Percentiles rank a stretch among this genome's conserved stretches.
Evolutionary conservation across 1,140 invertebrate species (phyloP).

Genomic region (Tetragonula clypearis): DNA sequence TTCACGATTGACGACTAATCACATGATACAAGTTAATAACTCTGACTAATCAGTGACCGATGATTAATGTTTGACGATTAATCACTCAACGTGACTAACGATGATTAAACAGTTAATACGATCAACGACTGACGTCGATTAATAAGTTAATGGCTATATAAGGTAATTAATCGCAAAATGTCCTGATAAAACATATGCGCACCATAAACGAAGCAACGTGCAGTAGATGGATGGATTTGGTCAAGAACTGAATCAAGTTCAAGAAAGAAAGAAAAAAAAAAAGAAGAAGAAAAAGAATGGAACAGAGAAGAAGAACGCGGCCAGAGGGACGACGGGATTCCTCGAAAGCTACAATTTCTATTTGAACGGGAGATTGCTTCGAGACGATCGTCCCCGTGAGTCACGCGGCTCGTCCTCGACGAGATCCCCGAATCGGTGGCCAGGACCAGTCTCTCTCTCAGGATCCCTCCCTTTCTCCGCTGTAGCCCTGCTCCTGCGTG

Average conservation of each 20-base stretch:
- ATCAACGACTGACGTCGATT: too few species aligned
- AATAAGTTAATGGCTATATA: too few species aligned
- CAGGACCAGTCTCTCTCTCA: constrained; percentile 13
- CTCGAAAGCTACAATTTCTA: constrained; percentile 48
- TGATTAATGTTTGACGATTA: too few species aligned
- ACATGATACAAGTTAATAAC: too few species aligned
- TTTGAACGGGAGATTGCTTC: constrained; percentile 34
- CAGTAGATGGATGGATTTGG: not conserved
- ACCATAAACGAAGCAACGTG: not conserved
- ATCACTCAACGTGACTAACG: too few species aligned
- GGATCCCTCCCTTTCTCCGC: not conserved
- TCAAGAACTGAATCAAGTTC: not conserved
- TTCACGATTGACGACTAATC: too few species aligned
- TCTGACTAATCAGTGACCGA: too few species aligned
- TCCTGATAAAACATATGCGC: not conserved
- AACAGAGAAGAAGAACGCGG: not conserved
- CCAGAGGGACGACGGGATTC: constrained; percentile 31
- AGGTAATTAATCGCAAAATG: not conserved
- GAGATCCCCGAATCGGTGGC: constrained; percentile 35
- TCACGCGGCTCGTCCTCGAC: constrained; percentile 37
- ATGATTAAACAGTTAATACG: too few species aligned
- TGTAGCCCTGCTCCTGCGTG: constrained; percentile 39
- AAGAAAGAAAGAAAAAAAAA: not conserved
- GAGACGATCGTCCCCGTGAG: constrained; percentile 25
- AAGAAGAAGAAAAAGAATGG: not conserved